A percentile compares a stretch with the other conserved stretches of the same genome.
phyloP scores from a whole-genome alignment of 2,113 vertebrate genomes.

The Zosterops pallidus region DNA sequence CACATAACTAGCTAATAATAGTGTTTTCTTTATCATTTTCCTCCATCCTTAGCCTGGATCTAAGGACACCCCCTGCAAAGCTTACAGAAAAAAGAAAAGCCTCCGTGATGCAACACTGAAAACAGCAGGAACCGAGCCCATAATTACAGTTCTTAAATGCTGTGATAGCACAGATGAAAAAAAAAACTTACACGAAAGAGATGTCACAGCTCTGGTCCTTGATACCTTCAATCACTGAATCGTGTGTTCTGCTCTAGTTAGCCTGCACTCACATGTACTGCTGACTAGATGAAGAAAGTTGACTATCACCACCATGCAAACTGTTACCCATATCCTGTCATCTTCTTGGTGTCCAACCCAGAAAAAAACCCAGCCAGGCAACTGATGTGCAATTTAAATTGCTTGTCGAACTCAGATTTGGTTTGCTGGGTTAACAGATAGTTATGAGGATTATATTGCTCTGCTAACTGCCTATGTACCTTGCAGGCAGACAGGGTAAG shows the following conservation, averaged over 20 bases:
- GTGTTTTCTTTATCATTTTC: not conserved
- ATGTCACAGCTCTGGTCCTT: not conserved
- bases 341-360: not conserved
- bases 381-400: not conserved
- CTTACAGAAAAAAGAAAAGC: not conserved
- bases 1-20: not conserved
- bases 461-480: not conserved
- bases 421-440: not conserved
- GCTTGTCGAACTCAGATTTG: not conserved
- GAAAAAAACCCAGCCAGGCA: not conserved
- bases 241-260: not conserved
- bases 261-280: rapidly evolving
- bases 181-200: not conserved
- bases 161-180: not conserved
- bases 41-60: not conserved
- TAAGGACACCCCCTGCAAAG: not conserved
- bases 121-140: not conserved
- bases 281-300: not conserved
- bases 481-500: not conserved
- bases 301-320: not conserved
- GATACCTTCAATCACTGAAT: not conserved
- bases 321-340: not conserved
- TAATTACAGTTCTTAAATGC: not conserved
- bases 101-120: rapidly evolving
- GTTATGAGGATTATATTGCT: not conserved